phyloP scores from a whole-genome alignment of 2,888 invertebrate species.

The Leptopilina myrica region DNA sequence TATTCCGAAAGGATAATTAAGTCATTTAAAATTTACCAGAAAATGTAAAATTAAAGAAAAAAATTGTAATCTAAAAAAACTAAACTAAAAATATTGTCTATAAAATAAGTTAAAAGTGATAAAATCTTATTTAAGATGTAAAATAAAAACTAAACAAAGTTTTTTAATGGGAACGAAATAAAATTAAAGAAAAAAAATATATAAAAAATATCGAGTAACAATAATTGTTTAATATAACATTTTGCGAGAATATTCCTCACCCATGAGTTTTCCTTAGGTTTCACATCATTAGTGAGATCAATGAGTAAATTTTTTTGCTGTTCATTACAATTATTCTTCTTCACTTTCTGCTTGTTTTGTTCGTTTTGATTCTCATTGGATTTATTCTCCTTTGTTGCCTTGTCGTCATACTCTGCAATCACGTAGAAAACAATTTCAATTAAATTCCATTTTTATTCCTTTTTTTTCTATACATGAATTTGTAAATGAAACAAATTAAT shows the following conservation, averaged over 20 bases:
- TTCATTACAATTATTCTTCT: conserved; percentile 58
- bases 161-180: too few relatives aligned
- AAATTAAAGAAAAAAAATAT: conserved; percentile 17
- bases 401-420: conserved; percentile 50
- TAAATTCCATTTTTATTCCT: not conserved
- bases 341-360: conserved; percentile 51
- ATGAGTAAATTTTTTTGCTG: conserved; percentile 71
- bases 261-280: conserved; percentile 70
- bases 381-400: conserved; percentile 51
- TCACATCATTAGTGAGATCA: conserved; percentile 69
- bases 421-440: conserved; percentile 8
- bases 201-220: not conserved
- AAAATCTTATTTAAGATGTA: too few relatives aligned
- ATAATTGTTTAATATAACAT: not conserved
- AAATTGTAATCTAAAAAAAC: too few relatives aligned
- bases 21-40: too few relatives aligned
- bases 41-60: too few relatives aligned
- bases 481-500: too few relatives aligned
- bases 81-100: too few relatives aligned
- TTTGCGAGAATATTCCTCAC: conserved; percentile 58
- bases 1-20: too few relatives aligned
- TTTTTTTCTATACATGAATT: too few relatives aligned
- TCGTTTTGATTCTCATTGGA: conserved; percentile 47
- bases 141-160: too few relatives aligned
- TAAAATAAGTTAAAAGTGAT: too few relatives aligned